Conservation (phyloP, 2,113 vertebrate species). For the Calcarius ornatus region DNA sequence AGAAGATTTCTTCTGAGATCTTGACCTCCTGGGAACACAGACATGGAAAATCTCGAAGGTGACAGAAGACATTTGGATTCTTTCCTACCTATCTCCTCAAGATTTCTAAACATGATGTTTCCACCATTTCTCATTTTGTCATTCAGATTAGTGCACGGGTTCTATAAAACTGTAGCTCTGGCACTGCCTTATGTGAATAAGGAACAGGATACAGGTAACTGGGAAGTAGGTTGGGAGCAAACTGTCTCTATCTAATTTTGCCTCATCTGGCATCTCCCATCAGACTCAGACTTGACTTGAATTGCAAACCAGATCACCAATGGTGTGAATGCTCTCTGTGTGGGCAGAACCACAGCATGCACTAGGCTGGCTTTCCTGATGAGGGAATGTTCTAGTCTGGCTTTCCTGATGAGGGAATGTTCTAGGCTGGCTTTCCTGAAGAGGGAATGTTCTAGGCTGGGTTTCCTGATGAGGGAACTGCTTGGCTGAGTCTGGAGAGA, state of each 20-base stretch:
- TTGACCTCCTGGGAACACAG: not conserved
- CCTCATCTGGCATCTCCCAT: not conserved
- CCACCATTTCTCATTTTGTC: not conserved
- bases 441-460: not conserved
- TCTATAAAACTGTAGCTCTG: not conserved
- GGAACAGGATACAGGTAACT: not conserved
- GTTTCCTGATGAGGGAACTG: not conserved
- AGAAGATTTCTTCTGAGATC: not conserved
- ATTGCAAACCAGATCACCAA: not conserved
- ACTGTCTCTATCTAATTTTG: not conserved
- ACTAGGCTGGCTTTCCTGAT: not conserved
- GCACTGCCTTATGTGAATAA: not conserved
- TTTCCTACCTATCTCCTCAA: not conserved
- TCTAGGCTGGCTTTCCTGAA: not conserved
- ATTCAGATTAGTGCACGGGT: not conserved
- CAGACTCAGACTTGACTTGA: not conserved
- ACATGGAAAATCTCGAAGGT: not conserved
- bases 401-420: not conserved
- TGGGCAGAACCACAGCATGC: not conserved
- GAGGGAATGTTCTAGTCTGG: not conserved
- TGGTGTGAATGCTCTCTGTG: too few species aligned
- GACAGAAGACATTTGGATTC: not conserved
- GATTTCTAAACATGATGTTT: not conserved
- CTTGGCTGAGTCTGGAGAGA: not conserved
- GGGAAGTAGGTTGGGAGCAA: not conserved